Evolutionary conservation across 2,888 invertebrate genomes (phyloP), one percentile per base, ranked within the genome.

Genomic region (Eilema griseolum): DNA sequence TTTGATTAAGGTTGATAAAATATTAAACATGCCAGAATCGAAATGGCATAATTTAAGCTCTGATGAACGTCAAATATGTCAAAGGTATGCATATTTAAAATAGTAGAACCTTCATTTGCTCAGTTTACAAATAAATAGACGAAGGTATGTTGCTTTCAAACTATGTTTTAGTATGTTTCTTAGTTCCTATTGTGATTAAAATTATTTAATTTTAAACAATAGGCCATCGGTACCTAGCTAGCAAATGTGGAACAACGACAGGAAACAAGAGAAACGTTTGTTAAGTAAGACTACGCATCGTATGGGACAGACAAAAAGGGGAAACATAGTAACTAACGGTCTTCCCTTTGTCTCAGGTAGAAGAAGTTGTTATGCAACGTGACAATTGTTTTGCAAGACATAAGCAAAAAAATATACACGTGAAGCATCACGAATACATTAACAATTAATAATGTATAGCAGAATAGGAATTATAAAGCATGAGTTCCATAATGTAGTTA

Each of bases 261-360:
- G 88, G 88, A 90, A 90, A 90, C 88, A 85, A 87, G 86, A 85
- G 86, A 89, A 88, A 86, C 83, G 79, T 81, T 86, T 83, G 83
- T 86, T 84, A 86, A 86, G 85, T 84, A 86, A 86, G 85, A 82
- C 81, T 85, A 33, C 83, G 82, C 88, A 88, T 88, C 83, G 83
- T 82, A 84, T 85, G 83, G 81, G 81, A 84, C 82, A 78, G 79
- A 88, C 84, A 87, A 86, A 89, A 90, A 84, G 73, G 78, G 33
- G 83, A 76, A 86, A 89, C 91, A 89, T 77, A 86, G 73, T 78
- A 83, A 85, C 80, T 88, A 89, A 87, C 89, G 85, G 89, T 86
- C 84, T 86, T 86, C 89, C 88, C 88, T 92, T 91, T 92, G 91
- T 92, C 86, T 90, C 79, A 61, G 74, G 77, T 84, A 71, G 84